These are phyloP conservation scores for Hozukius guyotensis DNA, from an alignment of 2,797 vertebrate genomes.

Conservation along the genomic window DNA sequence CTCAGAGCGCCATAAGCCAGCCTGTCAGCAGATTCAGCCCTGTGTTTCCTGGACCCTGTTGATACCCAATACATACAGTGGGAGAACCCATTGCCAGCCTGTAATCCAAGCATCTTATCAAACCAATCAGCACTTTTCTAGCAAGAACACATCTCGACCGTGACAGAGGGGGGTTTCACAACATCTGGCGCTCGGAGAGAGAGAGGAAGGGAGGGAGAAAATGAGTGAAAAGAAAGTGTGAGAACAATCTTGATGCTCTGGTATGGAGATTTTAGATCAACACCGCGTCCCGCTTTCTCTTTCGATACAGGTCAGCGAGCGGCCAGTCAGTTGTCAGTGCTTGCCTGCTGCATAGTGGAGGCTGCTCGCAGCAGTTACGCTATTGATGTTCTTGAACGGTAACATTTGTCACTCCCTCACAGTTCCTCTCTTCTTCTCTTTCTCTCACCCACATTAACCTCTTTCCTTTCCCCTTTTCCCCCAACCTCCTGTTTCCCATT, in stretches of 20 bases:
- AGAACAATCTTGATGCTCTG: constrained; percentile 64
- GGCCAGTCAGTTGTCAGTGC: constrained; percentile 60
- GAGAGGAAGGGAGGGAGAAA: constrained; percentile 13
- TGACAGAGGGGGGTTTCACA: constrained; percentile 72
- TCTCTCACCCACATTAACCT: constrained; percentile 16
- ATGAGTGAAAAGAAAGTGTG: constrained; percentile 53
- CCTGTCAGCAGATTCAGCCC: constrained; percentile 66
- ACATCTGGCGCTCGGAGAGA: constrained; percentile 63
- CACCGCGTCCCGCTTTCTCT: constrained; percentile 44
- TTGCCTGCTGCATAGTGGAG: constrained; percentile 21
- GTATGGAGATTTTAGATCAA: constrained; percentile 59
- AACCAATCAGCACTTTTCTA: constrained; percentile 75
- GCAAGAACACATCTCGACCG: constrained; percentile 69
- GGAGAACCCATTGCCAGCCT: constrained; percentile 62
- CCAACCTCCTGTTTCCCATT: background rate
- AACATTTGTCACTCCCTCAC: constrained; percentile 47
- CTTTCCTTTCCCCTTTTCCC: background rate
- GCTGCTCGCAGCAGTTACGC: constrained; percentile 16
- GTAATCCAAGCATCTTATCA: constrained; percentile 78
- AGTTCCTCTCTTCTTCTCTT: constrained; percentile 3
- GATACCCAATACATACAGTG: constrained; percentile 61
- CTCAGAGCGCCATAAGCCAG: constrained; percentile 55
- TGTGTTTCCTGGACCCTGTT: constrained; percentile 65
- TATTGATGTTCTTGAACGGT: constrained; percentile 36
- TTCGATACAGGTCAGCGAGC: constrained; percentile 57